Evolutionary conservation across 2,113 vertebrate genomes (phyloP), one percentile per base, ranked within the genome.

Genomic region (western clawed frog (Xenopus tropicalis)): DNA sequence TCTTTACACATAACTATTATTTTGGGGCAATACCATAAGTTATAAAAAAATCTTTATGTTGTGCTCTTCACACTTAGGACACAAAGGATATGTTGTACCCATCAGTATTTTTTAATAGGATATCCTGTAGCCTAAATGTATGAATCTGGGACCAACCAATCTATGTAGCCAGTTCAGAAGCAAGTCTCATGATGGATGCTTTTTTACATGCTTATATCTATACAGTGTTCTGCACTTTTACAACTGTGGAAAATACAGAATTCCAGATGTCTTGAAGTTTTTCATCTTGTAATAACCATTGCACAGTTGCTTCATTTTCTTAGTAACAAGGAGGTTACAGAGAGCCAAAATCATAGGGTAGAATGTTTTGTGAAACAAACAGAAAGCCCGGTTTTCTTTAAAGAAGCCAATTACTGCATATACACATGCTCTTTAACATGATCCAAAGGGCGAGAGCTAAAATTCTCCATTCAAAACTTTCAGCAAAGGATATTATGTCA

Each of bases 401-500:
- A 48, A 69, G 24, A 68, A 76, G 63, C 57, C 66, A 69, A 76
- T 76, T 76, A 69, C 20, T 66, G 7, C 24, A 58, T 25, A 58
- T 72, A 29, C 19, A 69, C 46, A 69, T 62, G 21, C 23, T 56
- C 69, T 69, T 56, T 69, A 76, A 76, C 57, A 76, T 69, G 66
- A 62, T 76, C 59, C 73, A 63, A 63, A 37, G 66, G 59, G 46
- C 43, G 46, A 14, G 52, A 42, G 66, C 44, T 76, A 56, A 69
- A 71, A 66, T 37, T 52, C 62, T 52, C 61, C 63, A 65, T 77
- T 71, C 54, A 71, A 59, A 77, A 46, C 69, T 56, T 23, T 77
- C 57, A 48, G 52, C 66, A 77, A 71, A 77, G 69, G 61, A 77
- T 77, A 71, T 77, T 77, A 77, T 77, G 68, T 77, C 75, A 70